Base-by-base conservation (phyloP, 2,888 invertebrate genomes). In the Chrysolina oricalcia region DNA sequence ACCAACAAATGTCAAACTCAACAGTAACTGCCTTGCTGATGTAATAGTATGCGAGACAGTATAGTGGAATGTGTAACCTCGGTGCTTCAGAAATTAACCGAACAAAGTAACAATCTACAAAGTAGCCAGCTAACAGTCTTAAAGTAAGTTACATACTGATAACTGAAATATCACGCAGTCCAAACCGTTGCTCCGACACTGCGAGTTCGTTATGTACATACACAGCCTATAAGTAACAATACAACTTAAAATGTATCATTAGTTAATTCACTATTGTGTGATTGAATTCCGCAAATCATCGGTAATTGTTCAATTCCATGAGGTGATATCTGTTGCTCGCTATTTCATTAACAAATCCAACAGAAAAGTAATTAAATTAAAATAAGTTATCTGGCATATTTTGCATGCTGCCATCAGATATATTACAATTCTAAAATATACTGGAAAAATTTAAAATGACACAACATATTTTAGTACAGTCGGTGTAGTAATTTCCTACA, bases 191-290 rank as follows among this genome's bases (percentile, higher is more conserved):
- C 87, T 87, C 86, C 79, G 86, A 86, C 84, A 84, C 85, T 80
- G 77, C 78, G 70, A 80, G 74, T 78, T 77, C 75, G 78, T 81
- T 88, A 88, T 88, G 79, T 88, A 88, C 88, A 88, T 86, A 87
- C 88, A 88, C 88, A 88, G 88, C 88, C 88, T 87, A 87, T 87
- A 87, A 85, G 85, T 87, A 85, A 87, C 85, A 85, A 84, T 86
- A 83, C 79, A 81, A 78, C 79, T 78, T 71, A 79, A 75, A 78
- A 74, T 70, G 71, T 77, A 68, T 74, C 69, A 74, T 77, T 72
- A 63, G 63, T 62, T 56, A 64, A 72, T 76, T 70, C 62, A 68
- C 68, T 68, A 59, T 27, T 17, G 56, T 41, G 66, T 56, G 72
- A 67, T 73, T n/a, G 75, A 73, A 65, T 78, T 72, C 67, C 71